These are phyloP conservation scores for Mirza zaza DNA, from an alignment of 2,113 vertebrate species.

Conservation along the genomic window DNA sequence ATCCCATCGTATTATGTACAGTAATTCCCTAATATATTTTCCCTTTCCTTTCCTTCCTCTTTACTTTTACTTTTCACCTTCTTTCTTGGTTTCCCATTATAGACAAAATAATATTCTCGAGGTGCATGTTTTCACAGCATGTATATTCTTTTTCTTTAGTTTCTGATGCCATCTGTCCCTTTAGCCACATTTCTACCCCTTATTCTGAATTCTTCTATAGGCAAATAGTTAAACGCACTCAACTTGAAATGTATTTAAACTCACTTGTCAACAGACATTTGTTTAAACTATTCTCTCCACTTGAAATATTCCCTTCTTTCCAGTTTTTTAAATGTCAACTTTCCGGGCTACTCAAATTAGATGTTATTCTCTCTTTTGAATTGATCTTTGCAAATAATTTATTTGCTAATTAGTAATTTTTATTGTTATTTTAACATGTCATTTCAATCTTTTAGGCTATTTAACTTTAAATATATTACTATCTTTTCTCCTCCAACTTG, in stretches of 20 bases:
- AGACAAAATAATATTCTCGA: neutral
- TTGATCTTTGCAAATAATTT: neutral
- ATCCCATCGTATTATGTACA: neutral
- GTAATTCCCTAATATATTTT: neutral
- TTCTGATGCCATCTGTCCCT: neutral
- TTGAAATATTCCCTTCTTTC: neutral
- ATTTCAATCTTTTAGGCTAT: neutral
- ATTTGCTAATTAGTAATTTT: conserved; percentile 23
- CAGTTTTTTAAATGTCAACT: neutral
- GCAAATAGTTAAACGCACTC: neutral
- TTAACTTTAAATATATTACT: neutral
- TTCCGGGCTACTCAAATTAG: neutral
- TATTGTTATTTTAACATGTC: neutral
- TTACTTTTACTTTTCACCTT: neutral
- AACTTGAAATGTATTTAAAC: neutral
- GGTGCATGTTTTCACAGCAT: neutral
- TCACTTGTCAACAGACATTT: neutral
- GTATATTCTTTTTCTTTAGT: neutral
- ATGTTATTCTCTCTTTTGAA: neutral
- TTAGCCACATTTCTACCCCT: neutral
- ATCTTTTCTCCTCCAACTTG: neutral
- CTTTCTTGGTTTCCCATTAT: neutral
- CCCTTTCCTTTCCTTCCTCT: neutral
- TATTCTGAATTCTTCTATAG: neutral
- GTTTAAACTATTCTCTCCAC: neutral